Evolutionary conservation across 2,888 invertebrate genomes (phyloP).

Genomic region (Agrenia bidenticulata): DNA sequence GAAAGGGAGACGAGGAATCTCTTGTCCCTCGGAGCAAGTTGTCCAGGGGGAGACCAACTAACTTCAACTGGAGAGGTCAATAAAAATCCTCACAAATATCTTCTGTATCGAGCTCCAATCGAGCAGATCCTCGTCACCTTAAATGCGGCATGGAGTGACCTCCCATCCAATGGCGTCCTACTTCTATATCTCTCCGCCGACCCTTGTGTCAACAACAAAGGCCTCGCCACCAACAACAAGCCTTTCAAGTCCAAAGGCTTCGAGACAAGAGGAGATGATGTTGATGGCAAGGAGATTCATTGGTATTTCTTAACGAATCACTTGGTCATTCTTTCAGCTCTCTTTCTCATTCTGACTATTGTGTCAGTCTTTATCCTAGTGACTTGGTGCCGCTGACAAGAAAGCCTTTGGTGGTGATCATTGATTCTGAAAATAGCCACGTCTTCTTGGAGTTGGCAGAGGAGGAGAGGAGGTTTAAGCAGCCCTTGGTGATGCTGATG

Average conservation of each 20-base stretch:
- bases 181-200: constrained; percentile 93
- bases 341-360: not conserved
- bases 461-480: constrained; percentile 68
- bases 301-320: constrained; percentile 12
- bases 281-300: constrained; percentile 25
- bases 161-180: constrained; percentile 86
- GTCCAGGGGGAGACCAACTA: constrained; percentile 7
- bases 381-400: constrained; percentile 91
- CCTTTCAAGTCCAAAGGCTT: not conserved
- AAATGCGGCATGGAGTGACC: constrained; percentile 85
- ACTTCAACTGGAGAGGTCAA: not conserved
- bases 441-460: constrained; percentile 87
- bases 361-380: constrained; percentile 76
- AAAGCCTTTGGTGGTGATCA: constrained; percentile 86
- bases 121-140: constrained; percentile 91
- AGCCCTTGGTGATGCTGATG: constrained; percentile 88
- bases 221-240: constrained; percentile 28
- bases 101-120: constrained; percentile 91
- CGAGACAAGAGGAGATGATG: not conserved
- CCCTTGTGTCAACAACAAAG: constrained; percentile 21
- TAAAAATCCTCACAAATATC: constrained; percentile 90
- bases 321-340: not conserved
- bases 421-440: constrained; percentile 93
- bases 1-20: constrained; percentile 56
- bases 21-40: not conserved